Evolutionary conservation across 2,113 vertebrate genomes (phyloP).

Genomic region (Spilogale gracilis): DNA sequence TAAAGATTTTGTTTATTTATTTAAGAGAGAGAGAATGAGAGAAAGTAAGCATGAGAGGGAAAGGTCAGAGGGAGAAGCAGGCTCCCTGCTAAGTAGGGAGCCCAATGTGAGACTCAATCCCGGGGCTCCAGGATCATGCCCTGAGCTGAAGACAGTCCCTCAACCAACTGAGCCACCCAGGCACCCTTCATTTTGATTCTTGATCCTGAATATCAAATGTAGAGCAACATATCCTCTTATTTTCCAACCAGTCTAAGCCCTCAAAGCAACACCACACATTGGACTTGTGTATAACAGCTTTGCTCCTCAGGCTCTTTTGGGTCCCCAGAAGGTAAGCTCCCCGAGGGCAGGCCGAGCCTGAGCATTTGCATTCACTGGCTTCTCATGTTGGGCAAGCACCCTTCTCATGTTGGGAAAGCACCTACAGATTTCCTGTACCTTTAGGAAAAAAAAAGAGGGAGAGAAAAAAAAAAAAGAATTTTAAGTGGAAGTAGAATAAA

Average conservation of each 20-base stretch:
- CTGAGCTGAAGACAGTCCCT: too few relatives aligned
- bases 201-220: conserved; percentile 4
- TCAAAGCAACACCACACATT: background rate
- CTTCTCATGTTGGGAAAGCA: background rate
- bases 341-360: background rate
- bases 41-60: too few relatives aligned
- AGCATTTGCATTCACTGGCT: background rate
- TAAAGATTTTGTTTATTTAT: too few relatives aligned
- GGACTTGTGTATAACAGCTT: background rate
- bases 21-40: too few relatives aligned
- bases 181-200: conserved; percentile 17
- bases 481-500: background rate
- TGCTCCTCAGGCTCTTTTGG: background rate
- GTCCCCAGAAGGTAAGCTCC: background rate
- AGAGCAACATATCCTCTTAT: background rate
- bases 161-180: too few relatives aligned
- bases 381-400: background rate
- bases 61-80: too few relatives aligned
- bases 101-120: too few relatives aligned
- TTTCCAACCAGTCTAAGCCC: background rate
- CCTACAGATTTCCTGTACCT: background rate
- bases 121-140: too few relatives aligned
- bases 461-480: background rate
- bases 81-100: too few relatives aligned
- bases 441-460: background rate